Evolutionary conservation across 2,113 vertebrate species (phyloP).

Genomic region (Indri indri): DNA sequence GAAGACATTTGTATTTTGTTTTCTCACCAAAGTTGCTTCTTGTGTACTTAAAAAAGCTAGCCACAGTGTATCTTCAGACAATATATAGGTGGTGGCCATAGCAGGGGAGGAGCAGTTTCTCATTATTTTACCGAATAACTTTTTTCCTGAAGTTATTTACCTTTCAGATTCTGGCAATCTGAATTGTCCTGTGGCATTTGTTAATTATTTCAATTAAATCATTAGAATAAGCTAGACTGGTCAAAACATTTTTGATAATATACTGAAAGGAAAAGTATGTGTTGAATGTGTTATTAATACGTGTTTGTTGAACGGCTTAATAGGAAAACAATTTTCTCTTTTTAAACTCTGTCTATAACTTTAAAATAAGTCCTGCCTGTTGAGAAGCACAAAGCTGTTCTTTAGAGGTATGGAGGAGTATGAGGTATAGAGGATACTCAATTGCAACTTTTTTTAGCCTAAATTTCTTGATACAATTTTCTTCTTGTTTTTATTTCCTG

Average conservation of each 20-base stretch:
- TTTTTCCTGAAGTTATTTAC: constrained; percentile 20
- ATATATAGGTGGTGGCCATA: background rate
- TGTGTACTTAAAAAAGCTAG: background rate
- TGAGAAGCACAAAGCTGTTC: background rate
- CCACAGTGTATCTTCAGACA: background rate
- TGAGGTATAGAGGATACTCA: background rate
- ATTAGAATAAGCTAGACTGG: background rate
- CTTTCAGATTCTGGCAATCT: constrained; percentile 1
- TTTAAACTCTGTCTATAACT: background rate
- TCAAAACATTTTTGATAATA: constrained; percentile 42
- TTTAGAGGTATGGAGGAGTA: background rate
- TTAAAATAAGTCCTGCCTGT: background rate
- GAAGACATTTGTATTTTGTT: constrained; percentile 2
- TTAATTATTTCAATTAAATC: constrained; percentile 24
- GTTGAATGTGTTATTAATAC: background rate
- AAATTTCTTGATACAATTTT: background rate
- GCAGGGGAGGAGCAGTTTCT: background rate
- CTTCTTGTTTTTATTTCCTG: background rate
- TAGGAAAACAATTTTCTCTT: background rate
- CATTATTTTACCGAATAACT: background rate
- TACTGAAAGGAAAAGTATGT: constrained; percentile 19
- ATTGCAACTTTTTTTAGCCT: background rate
- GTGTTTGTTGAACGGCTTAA: constrained; percentile 20
- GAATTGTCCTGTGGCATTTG: constrained; percentile 32
- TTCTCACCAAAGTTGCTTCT: background rate